Evolutionary conservation across 2,797 vertebrate genomes (phyloP), one percentile per base, ranked within the genome.

Genomic region (Monodelphis domestica): DNA sequence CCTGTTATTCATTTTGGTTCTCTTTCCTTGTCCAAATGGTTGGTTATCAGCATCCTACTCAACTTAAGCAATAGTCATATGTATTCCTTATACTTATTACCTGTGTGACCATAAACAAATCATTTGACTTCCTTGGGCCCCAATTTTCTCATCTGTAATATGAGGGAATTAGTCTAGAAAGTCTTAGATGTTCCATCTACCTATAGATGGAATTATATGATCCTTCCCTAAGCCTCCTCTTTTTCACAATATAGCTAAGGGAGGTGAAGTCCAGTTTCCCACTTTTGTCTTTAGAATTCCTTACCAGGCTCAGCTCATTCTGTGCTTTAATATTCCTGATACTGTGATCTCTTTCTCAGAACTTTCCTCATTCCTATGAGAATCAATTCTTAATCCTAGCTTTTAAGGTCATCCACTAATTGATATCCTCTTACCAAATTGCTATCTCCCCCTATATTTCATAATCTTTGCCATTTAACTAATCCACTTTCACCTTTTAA

Each of bases 401-500:
- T 70, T 78, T 78, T 78, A 78, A 45, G 70, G 70, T 78, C 70
- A 78, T 45, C 38, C 70, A 78, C 70, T 78, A 78, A 78, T 78
- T 78, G 70, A 45, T 78, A 78, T 78, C 70, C 70, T 78, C 70
- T 78, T 78, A 78, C n/a, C 38, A 78, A 78, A 78, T 78, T 45
- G 38, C 70, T 45, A 45, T 78, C 70, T 78, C 38, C 70, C 70
- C 9, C 70, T 78, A 45, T 78, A 78, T 78, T 78, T 78, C 70
- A 78, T 78, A 78, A 78, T 78, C 70, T 78, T 78, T 78, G 38
- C 70, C 70, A 78, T 78, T 78, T 45, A 38, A 78, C 38, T 78
- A 78, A 78, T 78, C 70, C 38, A 78, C 70, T 78, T 78, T 78
- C 70, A 78, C 70, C 70, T 78, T 78, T 78, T 78, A 78, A 78